Base-by-base conservation (phyloP, 2,797 vertebrate species). In the Gallinago solitaria region DNA sequence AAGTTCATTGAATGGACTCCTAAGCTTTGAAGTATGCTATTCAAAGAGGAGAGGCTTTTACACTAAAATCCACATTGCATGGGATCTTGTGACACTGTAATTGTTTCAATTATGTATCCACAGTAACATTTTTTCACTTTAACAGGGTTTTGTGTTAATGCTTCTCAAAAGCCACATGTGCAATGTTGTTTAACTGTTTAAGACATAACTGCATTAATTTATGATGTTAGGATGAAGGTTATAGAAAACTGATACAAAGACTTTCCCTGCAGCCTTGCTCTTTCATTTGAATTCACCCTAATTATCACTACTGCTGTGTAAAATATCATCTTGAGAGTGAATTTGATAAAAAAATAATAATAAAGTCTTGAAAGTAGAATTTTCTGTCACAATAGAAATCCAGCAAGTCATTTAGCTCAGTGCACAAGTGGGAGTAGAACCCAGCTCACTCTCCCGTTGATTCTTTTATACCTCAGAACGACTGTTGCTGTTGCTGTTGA, bases 131-230 rank as follows among this genome's bases (percentile, higher is more conserved):
- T 53, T 95, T 90, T 77, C 83, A 90, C n/a, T 81, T 70, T 53
- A 59, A 77, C 78, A 64, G 47, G 67, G 37, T 74, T 89, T 56
- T 64, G 11, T n/a, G 37, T 75, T 79, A 69, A 16, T 78, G 39
- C 24, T 70, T 25, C 83, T 95, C 61, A 80, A 94, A 82, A 95
- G 64, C 5, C 16, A 20, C 60, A 60, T 16, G 54, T 78, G 37
- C n/a, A 37, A 71, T 84, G 47, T 25, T 73, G 15, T 93, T 83
- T 93, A 82, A 90, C 65, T 79, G 17, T 87, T 96, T 81, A 83
- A 78, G 50, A 27, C 68, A 85, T 57, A 48, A 67, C 21, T 77
- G 21, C 41, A 60, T 82, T 74, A 71, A 57, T 88, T 79, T 84
- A 67, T 78, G 47, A 28, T 37, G 65, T 74, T 76, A 57, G 69